Evolutionary conservation across 1,140 invertebrate species (phyloP), one percentile per base, ranked within the genome.

Genomic region (Dryas iulia): DNA sequence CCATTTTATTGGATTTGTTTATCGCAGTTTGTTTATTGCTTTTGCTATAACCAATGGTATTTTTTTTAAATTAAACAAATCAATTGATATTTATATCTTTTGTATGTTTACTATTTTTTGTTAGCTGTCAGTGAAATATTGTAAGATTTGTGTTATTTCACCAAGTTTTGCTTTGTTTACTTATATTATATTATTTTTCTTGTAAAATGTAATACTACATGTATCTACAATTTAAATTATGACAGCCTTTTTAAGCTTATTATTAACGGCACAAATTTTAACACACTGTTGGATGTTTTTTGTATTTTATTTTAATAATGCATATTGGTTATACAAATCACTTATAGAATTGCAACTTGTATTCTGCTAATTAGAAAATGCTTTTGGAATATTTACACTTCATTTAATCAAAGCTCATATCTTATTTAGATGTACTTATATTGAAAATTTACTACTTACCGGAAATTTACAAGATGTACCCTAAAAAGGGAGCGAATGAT

Each of bases 371-470:
- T 56, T 56, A 56, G 24, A 25, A 25, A 71, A 70, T 66, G 69
- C 67, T 76, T 78, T 56, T 56, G 53, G 8, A 56, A 56, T 56
- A 56, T 47, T 47, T 56, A 56, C 53, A 56, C 10, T 24, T 56
- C 12, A 54, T 33, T 52, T 35, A 56, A 68, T 62, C 26, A 3
- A 68, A 61, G 24, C 72, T 82, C 74, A 83, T 81, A 76, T 79
- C 76, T 35, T 24, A 66, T 11, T 79, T 66, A 73, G 64, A 79
- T 80, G 75, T 82, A 80, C 71, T 80, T 82, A 79, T 77, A 28
- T 30, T 18, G 52, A 63, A 63, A 63, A 28, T 63, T 33, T 62
- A 52, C 24, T 47, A 10, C 30, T 31, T 31, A 47, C 14, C 2
- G 31, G 28, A 61, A 61, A 28, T 61, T 28, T 61, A 52, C 35